Evolutionary conservation across 1,140 invertebrate genomes (phyloP).

Genomic region (Littorina saxatilis): DNA sequence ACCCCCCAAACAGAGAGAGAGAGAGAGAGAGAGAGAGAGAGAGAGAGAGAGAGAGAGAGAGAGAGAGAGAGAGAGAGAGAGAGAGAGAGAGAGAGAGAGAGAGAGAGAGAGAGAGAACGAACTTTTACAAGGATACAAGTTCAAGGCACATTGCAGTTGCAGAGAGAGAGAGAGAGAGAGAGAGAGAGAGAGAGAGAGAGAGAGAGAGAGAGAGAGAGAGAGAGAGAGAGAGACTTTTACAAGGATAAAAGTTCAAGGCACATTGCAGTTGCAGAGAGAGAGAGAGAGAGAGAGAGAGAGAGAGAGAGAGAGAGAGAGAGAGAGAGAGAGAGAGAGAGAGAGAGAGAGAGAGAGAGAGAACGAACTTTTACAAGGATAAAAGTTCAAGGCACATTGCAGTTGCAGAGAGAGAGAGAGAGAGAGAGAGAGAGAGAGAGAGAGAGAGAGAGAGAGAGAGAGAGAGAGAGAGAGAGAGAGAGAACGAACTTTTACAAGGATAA

Average conservation of each 20-base stretch:
- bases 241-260: not conserved
- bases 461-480: constrained; percentile 6
- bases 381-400: no score
- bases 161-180: not conserved
- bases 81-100: constrained; percentile 18
- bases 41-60: no score
- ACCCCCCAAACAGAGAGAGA: no score
- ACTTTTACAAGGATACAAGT: not conserved
- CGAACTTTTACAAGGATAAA: no score
- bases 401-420: no score
- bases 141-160: not conserved
- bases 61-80: no score
- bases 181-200: not conserved
- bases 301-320: no score
- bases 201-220: not conserved
- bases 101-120: not conserved
- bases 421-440: no score
- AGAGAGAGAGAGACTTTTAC: not conserved
- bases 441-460: constrained; percentile 13
- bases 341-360: not conserved
- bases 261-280: not conserved
- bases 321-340: not conserved
- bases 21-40: no score
- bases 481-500: not conserved
- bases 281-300: no score